Conservation (phyloP, 2,113 vertebrate genomes). For the Notechis scutatus region DNA sequence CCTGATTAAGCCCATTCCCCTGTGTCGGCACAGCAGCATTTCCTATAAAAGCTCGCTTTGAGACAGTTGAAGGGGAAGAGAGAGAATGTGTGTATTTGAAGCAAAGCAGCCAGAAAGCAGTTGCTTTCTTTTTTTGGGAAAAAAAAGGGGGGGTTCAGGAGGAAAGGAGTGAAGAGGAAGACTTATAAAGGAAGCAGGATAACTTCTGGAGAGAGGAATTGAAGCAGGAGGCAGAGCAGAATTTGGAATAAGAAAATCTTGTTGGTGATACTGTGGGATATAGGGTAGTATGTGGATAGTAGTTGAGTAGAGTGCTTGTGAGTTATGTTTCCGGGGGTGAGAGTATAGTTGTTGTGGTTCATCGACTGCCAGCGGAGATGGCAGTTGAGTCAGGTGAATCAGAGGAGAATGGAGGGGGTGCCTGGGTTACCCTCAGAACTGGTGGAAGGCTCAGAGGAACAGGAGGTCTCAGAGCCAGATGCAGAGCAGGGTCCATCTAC, state of each 20-base stretch:
- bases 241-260: not conserved
- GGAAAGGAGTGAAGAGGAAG: not conserved
- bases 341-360: too few relatives aligned
- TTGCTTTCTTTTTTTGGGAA: not conserved
- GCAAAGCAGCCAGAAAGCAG: not conserved
- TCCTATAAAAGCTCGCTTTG: not conserved
- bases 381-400: too few relatives aligned
- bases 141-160: not conserved
- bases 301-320: too few relatives aligned
- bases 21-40: not conserved
- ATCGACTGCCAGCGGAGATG: too few relatives aligned
- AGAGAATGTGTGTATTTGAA: not conserved
- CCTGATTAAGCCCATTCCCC: not conserved
- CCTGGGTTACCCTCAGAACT: too few relatives aligned
- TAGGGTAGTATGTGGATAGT: too few relatives aligned
- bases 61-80: not conserved
- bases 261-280: not conserved
- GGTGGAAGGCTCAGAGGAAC: too few relatives aligned
- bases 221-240: not conserved
- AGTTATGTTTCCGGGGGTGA: too few relatives aligned
- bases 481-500: too few relatives aligned
- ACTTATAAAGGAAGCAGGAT: not conserved
- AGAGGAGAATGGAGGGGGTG: too few relatives aligned
- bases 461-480: too few relatives aligned
- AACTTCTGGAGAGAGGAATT: not conserved